These are phyloP conservation scores for Acrobasis consociella DNA, from an alignment of 2,888 invertebrate genomes.

Conservation along the genomic window DNA sequence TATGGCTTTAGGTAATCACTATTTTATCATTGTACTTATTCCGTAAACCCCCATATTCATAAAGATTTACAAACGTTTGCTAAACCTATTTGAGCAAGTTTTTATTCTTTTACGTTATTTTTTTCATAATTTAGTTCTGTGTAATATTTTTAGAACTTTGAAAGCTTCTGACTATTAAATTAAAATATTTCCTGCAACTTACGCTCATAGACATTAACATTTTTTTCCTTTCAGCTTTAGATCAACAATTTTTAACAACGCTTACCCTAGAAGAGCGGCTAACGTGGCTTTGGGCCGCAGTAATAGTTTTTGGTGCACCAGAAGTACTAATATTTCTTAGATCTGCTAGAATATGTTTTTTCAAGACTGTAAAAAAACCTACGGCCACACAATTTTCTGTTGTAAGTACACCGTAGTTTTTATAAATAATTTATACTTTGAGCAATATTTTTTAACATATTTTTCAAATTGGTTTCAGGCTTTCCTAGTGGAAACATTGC, in stretches of 20 bases:
- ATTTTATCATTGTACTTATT: no score
- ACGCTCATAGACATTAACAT: no score
- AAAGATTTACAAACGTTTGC: no score
- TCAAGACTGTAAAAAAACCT: constrained; percentile 86
- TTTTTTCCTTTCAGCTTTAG: constrained; percentile 71
- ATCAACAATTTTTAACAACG: constrained; percentile 84
- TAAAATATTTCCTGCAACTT: no score
- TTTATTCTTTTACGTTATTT: no score
- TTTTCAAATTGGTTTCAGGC: constrained; percentile 63
- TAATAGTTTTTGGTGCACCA: constrained; percentile 89
- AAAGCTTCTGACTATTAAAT: no score
- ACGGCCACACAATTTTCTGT: constrained; percentile 77
- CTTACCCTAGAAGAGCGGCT: constrained; percentile 85
- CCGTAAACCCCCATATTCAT: no score
- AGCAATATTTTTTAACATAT: background rate
- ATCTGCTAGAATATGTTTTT: constrained; percentile 87
- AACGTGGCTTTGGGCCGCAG: constrained; percentile 91
- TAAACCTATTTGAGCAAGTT: no score
- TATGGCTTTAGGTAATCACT: constrained; percentile 58
- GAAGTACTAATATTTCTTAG: constrained; percentile 89
- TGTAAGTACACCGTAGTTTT: constrained; percentile 60
- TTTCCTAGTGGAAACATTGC: constrained; percentile 88
- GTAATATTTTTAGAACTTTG: no score
- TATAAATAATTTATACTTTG: background rate
- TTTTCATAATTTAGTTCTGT: no score